phyloP scores from a whole-genome alignment of 35 echinoderm and acorn worm species.

The Nesometra sesokonis region DNA sequence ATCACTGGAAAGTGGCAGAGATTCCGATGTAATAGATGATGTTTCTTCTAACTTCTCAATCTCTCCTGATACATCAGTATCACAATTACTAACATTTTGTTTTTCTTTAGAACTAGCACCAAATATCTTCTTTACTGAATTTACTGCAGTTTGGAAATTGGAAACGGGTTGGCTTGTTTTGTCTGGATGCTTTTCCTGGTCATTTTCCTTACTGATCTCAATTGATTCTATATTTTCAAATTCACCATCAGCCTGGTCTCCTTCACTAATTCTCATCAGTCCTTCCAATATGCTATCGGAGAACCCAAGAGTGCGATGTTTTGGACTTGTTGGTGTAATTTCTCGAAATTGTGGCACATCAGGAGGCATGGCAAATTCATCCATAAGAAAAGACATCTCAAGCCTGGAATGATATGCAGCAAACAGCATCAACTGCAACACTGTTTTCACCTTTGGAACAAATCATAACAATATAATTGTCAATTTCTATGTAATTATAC shows the following conservation, averaged over 20 bases:
- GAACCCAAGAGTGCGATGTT: conserved; percentile 2
- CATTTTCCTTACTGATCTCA: background rate
- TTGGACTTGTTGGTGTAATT: conserved; percentile 2
- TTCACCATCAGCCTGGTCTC: background rate
- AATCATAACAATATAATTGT: background rate
- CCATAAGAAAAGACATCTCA: conserved; percentile 76
- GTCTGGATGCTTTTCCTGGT: background rate
- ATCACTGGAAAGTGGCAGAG: background rate
- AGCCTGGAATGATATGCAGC: conserved; percentile 60
- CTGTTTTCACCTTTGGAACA: conserved; percentile 69
- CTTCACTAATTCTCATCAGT: conserved; percentile 8
- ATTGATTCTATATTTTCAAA: background rate
- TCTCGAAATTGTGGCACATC: background rate
- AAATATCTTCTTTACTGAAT: background rate
- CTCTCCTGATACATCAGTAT: background rate
- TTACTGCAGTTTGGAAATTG: background rate
- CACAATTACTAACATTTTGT: background rate
- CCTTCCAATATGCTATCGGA: conserved; percentile 53
- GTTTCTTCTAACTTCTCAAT: background rate
- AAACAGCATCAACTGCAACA: conserved; percentile 74
- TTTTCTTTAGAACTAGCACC: background rate
- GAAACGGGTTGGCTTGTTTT: background rate
- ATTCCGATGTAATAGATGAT: background rate
- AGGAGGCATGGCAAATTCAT: conserved; percentile 61
- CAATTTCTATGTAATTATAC: too few species aligned